Evolutionary conservation across 2,797 vertebrate species (phyloP), one percentile per base, ranked within the genome.

Genomic region (Brachyalestes nurse): DNA sequence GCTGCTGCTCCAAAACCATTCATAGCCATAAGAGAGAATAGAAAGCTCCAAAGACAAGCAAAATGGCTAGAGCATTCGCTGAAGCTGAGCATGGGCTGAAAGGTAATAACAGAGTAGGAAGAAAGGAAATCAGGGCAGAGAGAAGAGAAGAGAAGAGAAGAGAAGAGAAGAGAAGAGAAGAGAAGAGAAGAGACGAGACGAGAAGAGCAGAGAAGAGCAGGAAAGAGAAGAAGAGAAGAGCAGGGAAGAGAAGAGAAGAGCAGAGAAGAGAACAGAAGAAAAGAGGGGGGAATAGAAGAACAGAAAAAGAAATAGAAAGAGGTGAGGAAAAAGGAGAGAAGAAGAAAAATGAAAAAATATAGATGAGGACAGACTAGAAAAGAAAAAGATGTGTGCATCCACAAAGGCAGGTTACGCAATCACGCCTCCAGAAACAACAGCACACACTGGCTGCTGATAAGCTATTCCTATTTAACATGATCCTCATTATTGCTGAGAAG

Each of bases 391-490:
- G 13, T 19, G 42, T 16, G 4, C 28, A n/a, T 9, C 19, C 71
- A 40, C 4, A 8, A 9, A 42, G 12, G 66, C 55, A 69, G 64
- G 61, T 45, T 62, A 65, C 16, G 45, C 5, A 76, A 65, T 38
- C 51, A 57, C 51, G 51, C 71, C 71, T 57, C 25, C 51, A 57
- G 71, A 72, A 58, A 38, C 51, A 57, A 55, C 45, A 40, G 71
- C 25, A 72, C 12, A 8, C 23, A 34, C 55, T 58, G 51, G 9
- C 76, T 71, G 77, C 28, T 72, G 71, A 55, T 72, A 38, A 72
- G 28, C 49, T 64, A 49, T 40, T 65, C 49, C 49, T 45, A 53
- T 45, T 45, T 72, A 65, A 55, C 47, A 16, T 4, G 16, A 28
- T 21, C 60, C 40, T 62, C 60, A 65, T 79, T 61, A 73, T 42